Evolutionary conservation across 2,113 vertebrate genomes (phyloP), one percentile per base, ranked within the genome.

Genomic region (Malurus elegans): DNA sequence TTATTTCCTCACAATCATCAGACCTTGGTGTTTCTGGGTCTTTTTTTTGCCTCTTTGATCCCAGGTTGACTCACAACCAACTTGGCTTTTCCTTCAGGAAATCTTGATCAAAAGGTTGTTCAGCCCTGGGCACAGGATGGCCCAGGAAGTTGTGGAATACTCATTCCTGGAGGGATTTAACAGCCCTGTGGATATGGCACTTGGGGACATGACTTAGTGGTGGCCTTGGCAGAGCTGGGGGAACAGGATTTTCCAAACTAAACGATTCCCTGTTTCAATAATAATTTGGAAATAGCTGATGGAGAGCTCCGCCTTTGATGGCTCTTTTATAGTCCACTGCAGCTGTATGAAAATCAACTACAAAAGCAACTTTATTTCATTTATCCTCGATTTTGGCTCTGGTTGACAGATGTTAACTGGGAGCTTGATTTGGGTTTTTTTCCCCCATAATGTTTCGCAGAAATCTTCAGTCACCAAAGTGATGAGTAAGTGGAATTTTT

Each of bases 321-420:
- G 76, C 80, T 79, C 48, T 81, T 93, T 92, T 89, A 79, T 85
- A 84, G 91, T 81, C 71, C 45, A 36, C 57, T 76, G 86, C 92
- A 92, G 88, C 76, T 64, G 53, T 60, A 79, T 75, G 86, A 97
- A 87, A 97, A 93, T 50, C 78, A 90, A 26, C 50, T 36, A 31
- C 45, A 79, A 62, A 92, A 86, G 74, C 73, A 79, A 85, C 74
- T 92, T 92, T 1, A 24, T 91, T 84, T 81, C 0, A 0, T 94
- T 93, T 90, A 14, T 86, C 75, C 85, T 83, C 75, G 42, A 51
- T 91, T 96, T 96, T 94, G 79, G 42, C 53, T 93, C 53, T 34
- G 45, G 54, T 72, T 79, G 86, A 66, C 92, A 94, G 93, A 94
- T 94, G 93, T 93, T 94, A 90, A 62, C 89, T 57, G 81, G 50